A percentile compares a stretch with the other conserved stretches of the same genome.
These are phyloP conservation scores for Lamellibrachia luymesi DNA, from an alignment of 1,140 invertebrate species.

Conservation along the genomic window DNA sequence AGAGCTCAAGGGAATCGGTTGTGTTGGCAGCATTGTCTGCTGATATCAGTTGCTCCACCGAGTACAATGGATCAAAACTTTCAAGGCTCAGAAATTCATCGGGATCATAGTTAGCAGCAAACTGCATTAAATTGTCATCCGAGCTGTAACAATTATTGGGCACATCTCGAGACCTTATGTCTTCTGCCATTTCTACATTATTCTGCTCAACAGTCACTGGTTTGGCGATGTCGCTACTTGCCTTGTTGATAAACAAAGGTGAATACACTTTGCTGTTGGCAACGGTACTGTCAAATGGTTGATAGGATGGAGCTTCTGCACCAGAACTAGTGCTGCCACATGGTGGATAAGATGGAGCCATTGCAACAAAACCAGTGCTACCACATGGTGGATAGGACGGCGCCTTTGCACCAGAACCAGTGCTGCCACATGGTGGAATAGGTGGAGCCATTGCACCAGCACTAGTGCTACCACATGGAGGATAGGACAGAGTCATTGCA, in stretches of 20 bases:
- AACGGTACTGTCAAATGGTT: background rate
- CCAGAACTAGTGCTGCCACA: background rate
- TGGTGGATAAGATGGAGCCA: background rate
- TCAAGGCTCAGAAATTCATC: conserved; percentile 24
- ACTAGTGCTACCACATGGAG: background rate
- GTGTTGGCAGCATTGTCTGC: background rate
- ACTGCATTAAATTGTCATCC: conserved; percentile 21
- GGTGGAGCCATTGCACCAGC: background rate
- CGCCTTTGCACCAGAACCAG: background rate
- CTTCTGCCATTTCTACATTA: background rate
- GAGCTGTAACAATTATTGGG: background rate
- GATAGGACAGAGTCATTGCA: background rate
- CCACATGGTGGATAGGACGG: background rate
- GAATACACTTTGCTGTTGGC: background rate
- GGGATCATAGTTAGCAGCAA: conserved; percentile 8
- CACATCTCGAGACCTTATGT: background rate
- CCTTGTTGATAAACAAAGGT: background rate
- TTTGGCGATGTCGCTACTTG: background rate
- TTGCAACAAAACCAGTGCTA: background rate
- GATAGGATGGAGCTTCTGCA: background rate
- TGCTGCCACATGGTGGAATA: background rate
- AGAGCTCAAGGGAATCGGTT: background rate
- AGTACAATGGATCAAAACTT: conserved; percentile 29
- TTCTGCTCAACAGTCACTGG: background rate
- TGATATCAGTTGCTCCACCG: background rate